Conservation (phyloP, 2,797 vertebrate genomes). For the Mus caroli region DNA sequence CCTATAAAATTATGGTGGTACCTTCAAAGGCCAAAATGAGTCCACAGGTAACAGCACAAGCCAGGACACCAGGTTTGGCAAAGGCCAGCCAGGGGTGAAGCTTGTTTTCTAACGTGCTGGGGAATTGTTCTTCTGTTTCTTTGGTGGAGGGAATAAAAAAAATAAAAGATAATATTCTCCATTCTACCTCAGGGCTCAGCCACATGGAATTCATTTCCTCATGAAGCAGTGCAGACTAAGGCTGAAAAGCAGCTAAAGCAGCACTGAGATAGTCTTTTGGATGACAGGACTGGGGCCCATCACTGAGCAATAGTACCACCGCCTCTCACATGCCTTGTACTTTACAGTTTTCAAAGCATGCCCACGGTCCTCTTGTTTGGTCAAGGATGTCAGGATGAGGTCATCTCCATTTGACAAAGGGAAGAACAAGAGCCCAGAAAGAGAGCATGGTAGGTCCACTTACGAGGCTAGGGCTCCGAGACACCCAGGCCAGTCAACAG, state of each 20-base stretch:
- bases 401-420: background rate
- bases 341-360: background rate
- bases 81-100: slow-evolving; percentile 5
- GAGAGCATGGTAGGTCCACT: background rate
- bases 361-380: background rate
- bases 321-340: background rate
- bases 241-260: background rate
- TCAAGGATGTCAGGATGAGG: background rate
- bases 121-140: background rate
- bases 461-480: too few relatives aligned
- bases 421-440: background rate
- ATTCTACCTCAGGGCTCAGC: background rate
- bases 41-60: background rate
- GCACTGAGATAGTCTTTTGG: background rate
- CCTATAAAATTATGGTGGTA: background rate
- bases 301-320: background rate
- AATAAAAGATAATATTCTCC: slow-evolving; percentile 53
- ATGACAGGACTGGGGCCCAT: background rate
- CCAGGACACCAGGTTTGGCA: background rate
- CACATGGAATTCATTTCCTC: slow-evolving; percentile 61
- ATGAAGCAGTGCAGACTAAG: background rate
- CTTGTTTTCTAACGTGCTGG: background rate
- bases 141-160: background rate
- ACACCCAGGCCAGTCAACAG: background rate
- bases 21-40: slow-evolving; percentile 40